phyloP scores from a whole-genome alignment of 1,140 invertebrate genomes.

The Procambarus virginalis region DNA sequence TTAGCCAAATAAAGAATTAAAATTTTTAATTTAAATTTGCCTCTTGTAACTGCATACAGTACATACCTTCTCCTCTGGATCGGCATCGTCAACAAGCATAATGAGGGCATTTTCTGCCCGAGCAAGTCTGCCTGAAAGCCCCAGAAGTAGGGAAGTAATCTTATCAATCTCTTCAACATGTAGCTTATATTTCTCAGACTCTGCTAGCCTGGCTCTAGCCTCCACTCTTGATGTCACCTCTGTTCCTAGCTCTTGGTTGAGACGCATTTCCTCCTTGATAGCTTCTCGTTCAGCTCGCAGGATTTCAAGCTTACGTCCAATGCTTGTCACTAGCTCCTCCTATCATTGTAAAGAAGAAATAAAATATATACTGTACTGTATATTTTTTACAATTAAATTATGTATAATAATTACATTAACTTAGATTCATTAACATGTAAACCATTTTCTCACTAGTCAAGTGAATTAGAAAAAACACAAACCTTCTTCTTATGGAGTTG shows the following conservation, averaged over 20 bases:
- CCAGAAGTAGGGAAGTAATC: slow-evolving; percentile 89
- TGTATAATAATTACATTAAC: too few species aligned
- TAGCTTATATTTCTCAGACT: slow-evolving; percentile 86
- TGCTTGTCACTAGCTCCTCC: slow-evolving; percentile 86
- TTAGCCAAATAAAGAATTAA: too few species aligned
- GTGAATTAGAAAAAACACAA: background rate
- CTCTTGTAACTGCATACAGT: background rate
- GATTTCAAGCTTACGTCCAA: slow-evolving; percentile 85
- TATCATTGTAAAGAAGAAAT: slow-evolving; percentile 72
- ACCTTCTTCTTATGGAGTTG: slow-evolving; percentile 75
- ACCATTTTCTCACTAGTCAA: too few species aligned
- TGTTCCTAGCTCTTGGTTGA: slow-evolving; percentile 85
- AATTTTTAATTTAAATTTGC: background rate
- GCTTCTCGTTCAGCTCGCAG: slow-evolving; percentile 84
- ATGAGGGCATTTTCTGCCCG: slow-evolving; percentile 78
- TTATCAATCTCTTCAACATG: slow-evolving; percentile 91
- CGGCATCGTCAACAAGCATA: slow-evolving; percentile 56
- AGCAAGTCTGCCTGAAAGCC: slow-evolving; percentile 86
- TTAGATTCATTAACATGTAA: too few species aligned
- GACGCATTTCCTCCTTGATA: slow-evolving; percentile 83
- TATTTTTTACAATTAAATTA: too few species aligned
- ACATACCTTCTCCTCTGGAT: slow-evolving; percentile 47
- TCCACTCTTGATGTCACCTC: slow-evolving; percentile 80
- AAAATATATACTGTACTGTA: background rate
- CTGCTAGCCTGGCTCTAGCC: slow-evolving; percentile 80